A percentile compares a stretch with the other conserved stretches of the same genome.
Evolutionary conservation across 2,797 vertebrate genomes (phyloP).

Genomic region (Hoplostethus atlanticus): DNA sequence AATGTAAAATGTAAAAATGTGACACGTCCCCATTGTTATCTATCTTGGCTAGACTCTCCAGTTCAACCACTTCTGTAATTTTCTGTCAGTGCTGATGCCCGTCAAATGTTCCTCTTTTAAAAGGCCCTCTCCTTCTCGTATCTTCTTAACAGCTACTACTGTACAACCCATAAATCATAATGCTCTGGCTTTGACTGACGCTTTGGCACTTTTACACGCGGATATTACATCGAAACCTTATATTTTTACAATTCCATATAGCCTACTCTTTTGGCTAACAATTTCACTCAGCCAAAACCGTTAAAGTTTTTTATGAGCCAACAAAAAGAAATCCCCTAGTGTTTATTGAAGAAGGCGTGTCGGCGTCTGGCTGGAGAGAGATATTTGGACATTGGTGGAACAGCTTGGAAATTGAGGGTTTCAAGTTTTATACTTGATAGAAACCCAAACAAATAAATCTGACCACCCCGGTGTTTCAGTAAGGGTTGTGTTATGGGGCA

Average conservation of each 20-base stretch:
- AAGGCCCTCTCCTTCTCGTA: background rate
- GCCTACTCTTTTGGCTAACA: conserved; percentile 46
- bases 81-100: conserved; percentile 3
- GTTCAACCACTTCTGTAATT: background rate
- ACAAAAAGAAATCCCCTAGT: conserved; percentile 65
- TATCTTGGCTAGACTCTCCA: too few species aligned
- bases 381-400: conserved; percentile 64
- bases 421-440: conserved; percentile 64
- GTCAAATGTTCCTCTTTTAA: conserved; percentile 13
- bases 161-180: conserved; percentile 70
- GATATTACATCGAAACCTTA: conserved; percentile 75
- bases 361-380: conserved; percentile 32
- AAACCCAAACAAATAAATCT: conserved; percentile 63
- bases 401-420: conserved; percentile 54
- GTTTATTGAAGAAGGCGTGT: conserved; percentile 69
- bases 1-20: too few species aligned
- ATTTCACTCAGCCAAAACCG: conserved; percentile 66
- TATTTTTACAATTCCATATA: conserved; percentile 78
- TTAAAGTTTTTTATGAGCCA: conserved; percentile 75
- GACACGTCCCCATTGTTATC: too few species aligned
- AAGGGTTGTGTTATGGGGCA: conserved; percentile 54
- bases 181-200: conserved; percentile 70
- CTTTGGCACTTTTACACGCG: conserved; percentile 78
- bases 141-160: conserved; percentile 37
- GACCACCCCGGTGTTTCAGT: conserved; percentile 55